Conservation (phyloP, 1,140 invertebrate species). For the Drosophila subobscura region DNA sequence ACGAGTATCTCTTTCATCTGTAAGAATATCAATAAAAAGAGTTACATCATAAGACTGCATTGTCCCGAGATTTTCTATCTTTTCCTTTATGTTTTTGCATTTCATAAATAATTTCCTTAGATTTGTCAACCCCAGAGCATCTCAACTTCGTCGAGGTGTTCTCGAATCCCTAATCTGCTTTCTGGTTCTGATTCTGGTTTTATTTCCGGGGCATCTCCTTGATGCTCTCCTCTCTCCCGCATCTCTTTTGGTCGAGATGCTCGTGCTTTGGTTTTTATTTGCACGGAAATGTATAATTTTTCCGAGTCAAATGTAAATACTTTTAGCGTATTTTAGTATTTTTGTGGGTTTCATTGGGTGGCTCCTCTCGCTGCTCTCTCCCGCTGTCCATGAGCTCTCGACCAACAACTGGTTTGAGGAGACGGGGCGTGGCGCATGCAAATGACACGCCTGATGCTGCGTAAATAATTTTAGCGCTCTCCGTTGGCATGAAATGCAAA, state of each 20-base stretch:
- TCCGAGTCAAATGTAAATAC: conserved; percentile 80
- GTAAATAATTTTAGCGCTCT: conserved; percentile 80
- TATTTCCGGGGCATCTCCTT: conserved; percentile 39
- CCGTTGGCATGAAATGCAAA: conserved; percentile 77
- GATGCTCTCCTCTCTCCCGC: conserved; percentile 14
- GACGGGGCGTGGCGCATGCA: conserved; percentile 70
- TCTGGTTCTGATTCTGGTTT: conserved; percentile 48
- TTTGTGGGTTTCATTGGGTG: conserved; percentile 70
- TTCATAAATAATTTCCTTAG: not conserved
- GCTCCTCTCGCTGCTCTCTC: conserved; percentile 29
- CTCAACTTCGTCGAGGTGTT: conserved; percentile 29
- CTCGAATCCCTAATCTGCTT: conserved; percentile 20
- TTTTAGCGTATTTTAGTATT: conserved; percentile 81
- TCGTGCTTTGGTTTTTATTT: conserved; percentile 66
- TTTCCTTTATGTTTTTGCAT: no score
- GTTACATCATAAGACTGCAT: no score
- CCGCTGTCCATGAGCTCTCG: conserved; percentile 11
- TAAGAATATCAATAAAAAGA: no score
- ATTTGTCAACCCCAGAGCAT: conserved; percentile 36
- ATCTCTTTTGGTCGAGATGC: conserved; percentile 4
- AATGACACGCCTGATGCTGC: conserved; percentile 80
- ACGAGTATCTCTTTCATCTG: no score
- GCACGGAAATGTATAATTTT: conserved; percentile 82
- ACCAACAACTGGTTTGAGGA: not conserved
- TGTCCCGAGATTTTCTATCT: no score